phyloP scores from a whole-genome alignment of 2,113 vertebrate genomes.

The Catharus bicknelli region DNA sequence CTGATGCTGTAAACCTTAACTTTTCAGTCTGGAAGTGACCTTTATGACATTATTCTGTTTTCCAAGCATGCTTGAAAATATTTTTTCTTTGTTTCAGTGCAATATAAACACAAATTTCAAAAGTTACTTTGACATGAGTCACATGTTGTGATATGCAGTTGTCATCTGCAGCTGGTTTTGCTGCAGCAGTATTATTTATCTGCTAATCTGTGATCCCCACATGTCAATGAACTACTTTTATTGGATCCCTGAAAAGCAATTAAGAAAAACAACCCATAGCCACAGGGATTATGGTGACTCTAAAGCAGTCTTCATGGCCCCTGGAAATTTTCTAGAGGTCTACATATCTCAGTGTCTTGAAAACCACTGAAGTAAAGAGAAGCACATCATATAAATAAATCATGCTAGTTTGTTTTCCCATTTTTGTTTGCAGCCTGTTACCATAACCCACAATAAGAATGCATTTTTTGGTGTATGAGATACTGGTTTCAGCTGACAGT shows the following conservation, averaged over 20 bases:
- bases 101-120: conserved; percentile 29
- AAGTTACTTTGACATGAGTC: conserved; percentile 6
- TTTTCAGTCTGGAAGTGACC: neutral
- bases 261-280: neutral
- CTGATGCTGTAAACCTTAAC: neutral
- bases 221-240: neutral
- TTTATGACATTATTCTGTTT: neutral
- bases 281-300: neutral
- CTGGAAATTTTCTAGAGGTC: neutral
- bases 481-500: neutral
- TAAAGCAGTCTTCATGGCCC: neutral
- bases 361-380: neutral
- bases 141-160: neutral
- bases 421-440: neutral
- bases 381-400: neutral
- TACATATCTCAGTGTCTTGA: neutral
- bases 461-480: neutral
- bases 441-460: neutral
- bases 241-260: neutral
- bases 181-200: neutral
- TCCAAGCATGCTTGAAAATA: neutral
- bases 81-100: neutral
- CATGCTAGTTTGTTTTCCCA: neutral
- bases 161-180: conserved; percentile 19
- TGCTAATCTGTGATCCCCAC: neutral